These are phyloP conservation scores for Nothura maculosa DNA, from an alignment of 2,797 vertebrate genomes.

Conservation along the genomic window DNA sequence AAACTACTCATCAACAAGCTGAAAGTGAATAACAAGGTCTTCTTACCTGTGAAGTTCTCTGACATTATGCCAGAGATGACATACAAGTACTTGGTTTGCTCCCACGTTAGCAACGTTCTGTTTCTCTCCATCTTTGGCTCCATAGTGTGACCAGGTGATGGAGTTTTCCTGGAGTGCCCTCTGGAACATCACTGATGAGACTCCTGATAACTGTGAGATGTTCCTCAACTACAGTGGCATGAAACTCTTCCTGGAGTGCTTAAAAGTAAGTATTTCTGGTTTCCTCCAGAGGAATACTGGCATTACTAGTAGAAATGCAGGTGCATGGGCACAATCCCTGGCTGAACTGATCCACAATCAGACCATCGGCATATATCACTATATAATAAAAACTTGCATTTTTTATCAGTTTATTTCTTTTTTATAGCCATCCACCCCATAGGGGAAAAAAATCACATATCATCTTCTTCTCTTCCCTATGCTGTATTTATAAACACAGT, in stretches of 20 bases:
- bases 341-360: background rate
- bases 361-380: background rate
- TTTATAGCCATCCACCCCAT: background rate
- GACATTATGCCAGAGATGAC: background rate
- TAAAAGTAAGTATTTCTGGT: conserved; percentile 83
- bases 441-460: background rate
- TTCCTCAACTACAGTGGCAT: conserved; percentile 96
- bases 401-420: background rate
- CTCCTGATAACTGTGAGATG: conserved; percentile 98
- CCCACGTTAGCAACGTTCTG: background rate
- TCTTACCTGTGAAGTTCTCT: conserved; percentile 11
- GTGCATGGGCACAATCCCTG: background rate
- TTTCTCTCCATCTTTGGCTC: background rate
- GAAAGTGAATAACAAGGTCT: background rate
- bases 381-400: background rate
- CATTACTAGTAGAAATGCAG: background rate
- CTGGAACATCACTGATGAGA: conserved; percentile 99
- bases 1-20: background rate
- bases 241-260: conserved; percentile 95
- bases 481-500: background rate
- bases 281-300: background rate
- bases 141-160: conserved; percentile 98
- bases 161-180: conserved; percentile 99
- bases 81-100: background rate
- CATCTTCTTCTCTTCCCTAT: background rate